These are phyloP conservation scores for Eugnorisma glareosa DNA, from an alignment of 2,888 invertebrate genomes.

Conservation along the genomic window DNA sequence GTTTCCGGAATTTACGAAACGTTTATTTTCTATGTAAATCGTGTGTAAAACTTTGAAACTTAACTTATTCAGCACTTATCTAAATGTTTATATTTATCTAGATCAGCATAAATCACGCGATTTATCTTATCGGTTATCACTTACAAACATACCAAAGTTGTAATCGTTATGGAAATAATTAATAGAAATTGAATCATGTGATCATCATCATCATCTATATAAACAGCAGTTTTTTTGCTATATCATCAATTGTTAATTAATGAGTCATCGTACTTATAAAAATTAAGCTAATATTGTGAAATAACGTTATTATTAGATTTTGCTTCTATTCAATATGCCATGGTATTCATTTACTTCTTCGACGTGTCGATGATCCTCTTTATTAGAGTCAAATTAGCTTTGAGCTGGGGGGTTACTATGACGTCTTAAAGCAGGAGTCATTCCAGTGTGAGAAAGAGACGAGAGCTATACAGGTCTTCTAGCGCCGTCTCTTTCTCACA, in stretches of 20 bases:
- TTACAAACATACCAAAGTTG: background rate
- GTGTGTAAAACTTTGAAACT: background rate
- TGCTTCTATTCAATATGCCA: background rate
- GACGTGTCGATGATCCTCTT: background rate
- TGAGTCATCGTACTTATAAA: conserved; percentile 1
- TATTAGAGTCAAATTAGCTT: background rate
- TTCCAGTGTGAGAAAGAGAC: too few relatives aligned
- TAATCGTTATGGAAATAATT: conserved; percentile 22
- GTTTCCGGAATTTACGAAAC: background rate
- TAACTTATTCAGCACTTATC: conserved; percentile 1
- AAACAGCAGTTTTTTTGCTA: background rate
- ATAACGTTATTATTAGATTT: background rate
- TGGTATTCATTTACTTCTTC: background rate
- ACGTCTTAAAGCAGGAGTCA: too few relatives aligned
- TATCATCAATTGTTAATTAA: conserved; percentile 22
- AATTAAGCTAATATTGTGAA: conserved; percentile 6
- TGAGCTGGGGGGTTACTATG: too few relatives aligned
- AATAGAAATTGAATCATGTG: conserved; percentile 33
- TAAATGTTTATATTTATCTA: conserved; percentile 4
- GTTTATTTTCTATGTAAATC: background rate
- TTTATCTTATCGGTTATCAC: conserved; percentile 11
- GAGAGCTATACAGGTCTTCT: too few relatives aligned
- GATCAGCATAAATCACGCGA: conserved; percentile 16
- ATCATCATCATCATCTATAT: too few relatives aligned
- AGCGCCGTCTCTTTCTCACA: too few relatives aligned